Evolutionary conservation across 2,797 vertebrate genomes (phyloP).

Genomic region (Peromyscus melanophrys): DNA sequence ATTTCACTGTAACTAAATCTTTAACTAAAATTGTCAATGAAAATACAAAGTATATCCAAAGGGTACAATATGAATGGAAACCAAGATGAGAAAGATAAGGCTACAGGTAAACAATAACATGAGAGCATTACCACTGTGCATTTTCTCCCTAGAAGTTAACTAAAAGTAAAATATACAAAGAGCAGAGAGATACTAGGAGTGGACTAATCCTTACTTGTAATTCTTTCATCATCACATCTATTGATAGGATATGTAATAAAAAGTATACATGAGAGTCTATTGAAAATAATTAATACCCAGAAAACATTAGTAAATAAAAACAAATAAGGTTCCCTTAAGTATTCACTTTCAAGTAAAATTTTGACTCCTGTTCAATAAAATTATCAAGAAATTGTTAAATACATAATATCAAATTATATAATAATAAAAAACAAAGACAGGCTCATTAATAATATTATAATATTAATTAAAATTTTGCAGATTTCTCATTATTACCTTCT

Average conservation of each 20-base stretch:
- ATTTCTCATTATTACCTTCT: not conserved
- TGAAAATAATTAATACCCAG: not conserved
- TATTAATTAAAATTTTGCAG: not conserved
- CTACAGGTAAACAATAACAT: not conserved
- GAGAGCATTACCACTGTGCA: not conserved
- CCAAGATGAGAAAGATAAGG: not conserved
- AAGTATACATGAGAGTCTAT: not conserved
- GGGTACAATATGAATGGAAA: not conserved
- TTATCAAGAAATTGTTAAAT: constrained; percentile 3
- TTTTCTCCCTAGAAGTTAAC: not conserved
- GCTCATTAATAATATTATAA: not conserved
- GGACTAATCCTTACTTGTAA: not conserved
- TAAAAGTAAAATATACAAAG: not conserved
- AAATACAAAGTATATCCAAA: not conserved
- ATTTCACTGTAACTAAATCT: not conserved
- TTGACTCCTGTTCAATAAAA: not conserved
- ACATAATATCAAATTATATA: not conserved
- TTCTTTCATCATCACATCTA: not conserved
- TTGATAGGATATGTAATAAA: not conserved
- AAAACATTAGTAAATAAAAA: constrained; percentile 13
- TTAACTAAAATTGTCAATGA: not conserved
- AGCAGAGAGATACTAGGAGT: not conserved
- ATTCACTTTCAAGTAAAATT: not conserved
- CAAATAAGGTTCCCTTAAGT: constrained; percentile 27
- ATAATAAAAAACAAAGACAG: not conserved